phyloP scores from a whole-genome alignment of 2,113 vertebrate genomes.

The Poeciliopsis occidentalis region DNA sequence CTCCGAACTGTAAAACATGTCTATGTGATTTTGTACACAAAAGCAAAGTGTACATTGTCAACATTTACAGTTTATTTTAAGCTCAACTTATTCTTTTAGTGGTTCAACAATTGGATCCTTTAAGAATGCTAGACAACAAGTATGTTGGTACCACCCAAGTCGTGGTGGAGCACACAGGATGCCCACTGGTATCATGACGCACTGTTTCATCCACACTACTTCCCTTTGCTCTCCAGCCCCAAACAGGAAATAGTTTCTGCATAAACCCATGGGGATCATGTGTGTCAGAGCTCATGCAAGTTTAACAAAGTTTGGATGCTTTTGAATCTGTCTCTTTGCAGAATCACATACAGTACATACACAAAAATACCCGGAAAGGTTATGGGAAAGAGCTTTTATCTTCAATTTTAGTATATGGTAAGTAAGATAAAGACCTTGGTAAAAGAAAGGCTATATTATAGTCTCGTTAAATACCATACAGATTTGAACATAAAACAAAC shows the following conservation, averaged over 20 bases:
- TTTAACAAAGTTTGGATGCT: conserved; percentile 17
- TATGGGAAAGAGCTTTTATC: conserved; percentile 66
- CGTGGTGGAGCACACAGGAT: conserved; percentile 56
- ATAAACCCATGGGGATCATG: conserved; percentile 34
- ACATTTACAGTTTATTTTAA: conserved; percentile 10
- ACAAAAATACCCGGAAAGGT: conserved; percentile 42
- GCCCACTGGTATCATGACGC: conserved; percentile 45
- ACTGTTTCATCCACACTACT: conserved; percentile 53
- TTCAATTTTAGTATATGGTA: conserved; percentile 5
- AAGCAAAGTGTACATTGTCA: neutral
- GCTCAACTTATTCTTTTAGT: neutral
- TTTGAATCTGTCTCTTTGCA: conserved; percentile 35
- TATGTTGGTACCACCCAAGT: conserved; percentile 50
- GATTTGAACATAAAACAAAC: conserved; percentile 7
- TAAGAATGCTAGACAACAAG: conserved; percentile 33
- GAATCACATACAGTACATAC: conserved; percentile 26
- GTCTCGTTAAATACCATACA: conserved; percentile 15
- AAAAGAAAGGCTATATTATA: conserved; percentile 17
- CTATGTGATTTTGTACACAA: neutral
- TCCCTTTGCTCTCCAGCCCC: conserved; percentile 47
- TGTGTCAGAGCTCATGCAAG: neutral
- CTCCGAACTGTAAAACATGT: neutral
- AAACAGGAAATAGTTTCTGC: conserved; percentile 70
- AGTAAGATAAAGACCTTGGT: conserved; percentile 14
- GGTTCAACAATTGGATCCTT: neutral